Percentiles rank a stretch among this genome's conserved stretches.
Evolutionary conservation across 1,140 invertebrate genomes (phyloP).

Genomic region (Oncopodura yosiiana): DNA sequence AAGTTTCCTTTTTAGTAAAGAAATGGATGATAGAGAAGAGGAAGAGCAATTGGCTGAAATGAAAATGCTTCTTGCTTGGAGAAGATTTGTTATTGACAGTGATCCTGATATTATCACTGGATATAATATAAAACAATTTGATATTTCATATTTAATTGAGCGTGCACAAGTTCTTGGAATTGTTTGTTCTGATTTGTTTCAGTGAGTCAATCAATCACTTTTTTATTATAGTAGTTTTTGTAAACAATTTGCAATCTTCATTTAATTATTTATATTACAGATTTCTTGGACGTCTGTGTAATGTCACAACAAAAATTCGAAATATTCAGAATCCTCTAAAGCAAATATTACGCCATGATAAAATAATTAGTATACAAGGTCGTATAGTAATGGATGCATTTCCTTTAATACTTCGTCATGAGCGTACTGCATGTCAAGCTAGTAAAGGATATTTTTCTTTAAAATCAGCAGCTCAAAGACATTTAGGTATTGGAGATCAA

Average conservation of each 20-base stretch:
- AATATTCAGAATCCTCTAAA: conserved; percentile 10
- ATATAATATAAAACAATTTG: conserved; percentile 33
- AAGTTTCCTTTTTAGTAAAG: conserved; percentile 2
- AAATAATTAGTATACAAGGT: conserved; percentile 10
- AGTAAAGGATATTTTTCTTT: too few species aligned
- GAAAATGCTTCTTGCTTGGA: conserved; percentile 19
- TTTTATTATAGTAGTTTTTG: neutral
- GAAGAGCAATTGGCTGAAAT: conserved; percentile 9
- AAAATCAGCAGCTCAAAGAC: conserved; percentile 15
- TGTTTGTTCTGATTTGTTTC: neutral
- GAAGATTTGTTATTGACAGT: conserved; percentile 13
- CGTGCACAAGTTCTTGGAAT: conserved; percentile 1
- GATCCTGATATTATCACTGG: conserved; percentile 32
- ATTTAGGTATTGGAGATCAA: conserved; percentile 12
- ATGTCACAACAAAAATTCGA: conserved; percentile 1
- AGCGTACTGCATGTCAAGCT: conserved; percentile 8
- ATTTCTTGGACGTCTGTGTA: conserved; percentile 13
- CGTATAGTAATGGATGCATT: conserved; percentile 30
- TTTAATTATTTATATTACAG: neutral
- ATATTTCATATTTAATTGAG: conserved; percentile 26
- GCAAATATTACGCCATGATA: conserved; percentile 12
- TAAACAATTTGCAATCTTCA: neutral
- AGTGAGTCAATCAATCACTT: conserved; percentile 14
- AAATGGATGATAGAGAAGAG: neutral
- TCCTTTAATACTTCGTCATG: conserved; percentile 15